These are phyloP conservation scores for Atopsyche davidsoni DNA, from an alignment of 1,140 invertebrate species.

Conservation along the genomic window DNA sequence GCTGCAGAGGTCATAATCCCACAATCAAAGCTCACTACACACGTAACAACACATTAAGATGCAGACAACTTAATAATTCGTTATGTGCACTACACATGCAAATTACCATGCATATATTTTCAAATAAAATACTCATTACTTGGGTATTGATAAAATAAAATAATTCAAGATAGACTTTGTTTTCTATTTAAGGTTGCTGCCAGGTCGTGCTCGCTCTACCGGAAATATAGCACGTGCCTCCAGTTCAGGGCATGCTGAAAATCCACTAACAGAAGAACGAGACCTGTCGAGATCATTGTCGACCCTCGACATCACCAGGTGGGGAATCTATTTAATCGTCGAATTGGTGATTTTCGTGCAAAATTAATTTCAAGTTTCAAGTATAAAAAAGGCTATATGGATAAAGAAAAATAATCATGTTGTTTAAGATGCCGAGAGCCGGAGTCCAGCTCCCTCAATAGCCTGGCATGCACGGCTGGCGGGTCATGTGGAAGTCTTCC, in stretches of 20 bases:
- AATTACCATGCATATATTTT: neutral
- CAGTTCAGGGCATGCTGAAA: neutral
- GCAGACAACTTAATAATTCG: no score
- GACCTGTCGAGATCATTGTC: constrained; percentile 22
- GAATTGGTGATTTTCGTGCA: neutral
- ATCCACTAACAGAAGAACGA: constrained; percentile 6
- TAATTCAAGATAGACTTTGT: neutral
- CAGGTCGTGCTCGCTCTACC: constrained; percentile 23
- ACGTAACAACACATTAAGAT: no score
- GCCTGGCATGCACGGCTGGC: constrained; percentile 18
- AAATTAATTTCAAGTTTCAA: neutral
- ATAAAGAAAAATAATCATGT: no score
- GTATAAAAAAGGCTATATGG: no score
- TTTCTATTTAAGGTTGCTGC: constrained; percentile 18
- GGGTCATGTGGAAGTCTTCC: constrained; percentile 22
- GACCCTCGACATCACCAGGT: constrained; percentile 23
- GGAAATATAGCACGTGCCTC: constrained; percentile 23
- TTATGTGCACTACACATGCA: neutral
- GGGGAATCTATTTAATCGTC: neutral
- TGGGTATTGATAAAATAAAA: neutral
- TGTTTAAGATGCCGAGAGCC: neutral
- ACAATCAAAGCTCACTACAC: no score
- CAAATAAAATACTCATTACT: neutral
- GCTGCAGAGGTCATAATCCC: constrained; percentile 15
- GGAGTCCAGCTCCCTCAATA: constrained; percentile 14